Conservation (phyloP, 2,113 vertebrate species). For the Pomatostomus ruficeps region DNA sequence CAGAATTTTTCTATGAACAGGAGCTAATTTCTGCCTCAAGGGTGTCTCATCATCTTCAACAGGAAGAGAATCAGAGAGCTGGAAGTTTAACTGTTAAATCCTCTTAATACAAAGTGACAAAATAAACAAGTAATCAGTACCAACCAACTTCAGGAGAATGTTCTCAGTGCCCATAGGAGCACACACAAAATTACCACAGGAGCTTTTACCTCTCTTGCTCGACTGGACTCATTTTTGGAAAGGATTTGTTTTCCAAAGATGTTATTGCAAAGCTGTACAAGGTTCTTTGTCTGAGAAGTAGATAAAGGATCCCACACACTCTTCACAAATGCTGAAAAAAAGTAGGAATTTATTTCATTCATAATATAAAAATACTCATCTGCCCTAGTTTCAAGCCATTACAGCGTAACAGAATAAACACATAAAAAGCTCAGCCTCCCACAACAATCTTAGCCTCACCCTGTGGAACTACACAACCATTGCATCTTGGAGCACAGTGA, state of each 20-base stretch:
- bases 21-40: neutral
- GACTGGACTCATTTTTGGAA: conserved; percentile 74
- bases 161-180: neutral
- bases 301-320: conserved; percentile 90
- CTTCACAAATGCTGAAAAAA: conserved; percentile 76
- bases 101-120: neutral
- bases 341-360: neutral
- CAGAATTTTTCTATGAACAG: neutral
- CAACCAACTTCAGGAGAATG: neutral
- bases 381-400: neutral
- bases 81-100: neutral
- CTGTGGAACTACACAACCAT: neutral
- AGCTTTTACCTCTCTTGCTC: conserved; percentile 79
- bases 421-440: neutral
- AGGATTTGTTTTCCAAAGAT: conserved; percentile 74
- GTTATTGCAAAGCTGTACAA: conserved; percentile 76
- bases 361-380: neutral
- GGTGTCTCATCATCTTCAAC: neutral
- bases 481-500: neutral
- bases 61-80: neutral
- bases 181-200: neutral
- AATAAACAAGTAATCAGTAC: neutral
- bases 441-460: neutral
- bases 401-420: neutral
- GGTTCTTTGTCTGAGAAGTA: conserved; percentile 76